Evolutionary conservation across 2,888 invertebrate genomes (phyloP).

Genomic region (Pantelozetes paolii): DNA sequence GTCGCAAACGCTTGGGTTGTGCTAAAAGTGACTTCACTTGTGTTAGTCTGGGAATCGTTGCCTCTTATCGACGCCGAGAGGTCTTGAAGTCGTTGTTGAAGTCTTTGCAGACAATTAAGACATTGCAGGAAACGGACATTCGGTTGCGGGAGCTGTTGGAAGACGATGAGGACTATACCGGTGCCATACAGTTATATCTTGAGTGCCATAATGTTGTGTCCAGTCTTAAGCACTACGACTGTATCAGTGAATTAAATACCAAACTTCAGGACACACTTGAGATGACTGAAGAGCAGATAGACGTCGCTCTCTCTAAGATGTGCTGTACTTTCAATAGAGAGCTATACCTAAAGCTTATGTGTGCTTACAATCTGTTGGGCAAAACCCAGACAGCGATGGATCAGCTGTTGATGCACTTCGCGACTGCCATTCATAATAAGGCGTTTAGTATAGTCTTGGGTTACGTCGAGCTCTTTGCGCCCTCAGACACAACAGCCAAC

Average conservation of each 20-base stretch:
- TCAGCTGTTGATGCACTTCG: conserved; percentile 89
- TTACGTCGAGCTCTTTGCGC: conserved; percentile 57
- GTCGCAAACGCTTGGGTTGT: conserved; percentile 57
- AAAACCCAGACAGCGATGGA: conserved; percentile 91
- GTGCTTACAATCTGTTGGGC: conserved; percentile 80
- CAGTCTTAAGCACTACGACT: conserved; percentile 80
- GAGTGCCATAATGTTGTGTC: conserved; percentile 81
- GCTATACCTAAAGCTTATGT: conserved; percentile 75
- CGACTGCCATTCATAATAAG: conserved; percentile 71
- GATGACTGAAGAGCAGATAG: conserved; percentile 84
- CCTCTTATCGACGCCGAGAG: conserved; percentile 83
- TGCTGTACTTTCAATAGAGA: conserved; percentile 52
- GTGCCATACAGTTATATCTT: conserved; percentile 80
- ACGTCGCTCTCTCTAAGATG: conserved; percentile 75
- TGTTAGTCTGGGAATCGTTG: conserved; percentile 79
- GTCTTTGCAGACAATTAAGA: conserved; percentile 73
- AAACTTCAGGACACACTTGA: conserved; percentile 85
- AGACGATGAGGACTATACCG: conserved; percentile 75
- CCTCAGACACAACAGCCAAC: not conserved
- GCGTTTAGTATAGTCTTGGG: conserved; percentile 55
- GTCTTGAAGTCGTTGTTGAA: conserved; percentile 72
- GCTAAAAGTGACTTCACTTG: conserved; percentile 78
- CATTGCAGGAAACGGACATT: conserved; percentile 76
- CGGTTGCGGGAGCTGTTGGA: conserved; percentile 71
- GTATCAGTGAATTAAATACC: conserved; percentile 74